phyloP scores from a whole-genome alignment of 2,113 vertebrate species.

The Struthio camelus region DNA sequence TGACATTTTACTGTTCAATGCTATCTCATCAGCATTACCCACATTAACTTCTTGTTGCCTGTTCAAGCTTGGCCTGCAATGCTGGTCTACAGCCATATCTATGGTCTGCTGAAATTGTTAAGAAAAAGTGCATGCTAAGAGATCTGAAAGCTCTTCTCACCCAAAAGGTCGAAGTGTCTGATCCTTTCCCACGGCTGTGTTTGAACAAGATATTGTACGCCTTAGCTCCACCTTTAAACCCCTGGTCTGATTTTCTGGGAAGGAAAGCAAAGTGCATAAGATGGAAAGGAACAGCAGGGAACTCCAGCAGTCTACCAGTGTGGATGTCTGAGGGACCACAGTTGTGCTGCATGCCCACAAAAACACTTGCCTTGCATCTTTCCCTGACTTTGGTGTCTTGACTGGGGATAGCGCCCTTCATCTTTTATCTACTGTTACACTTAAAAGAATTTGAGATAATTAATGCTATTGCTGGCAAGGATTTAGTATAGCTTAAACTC shows the following conservation, averaged over 20 bases:
- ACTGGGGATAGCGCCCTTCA: not conserved
- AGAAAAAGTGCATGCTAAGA: not conserved
- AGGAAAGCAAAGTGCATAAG: not conserved
- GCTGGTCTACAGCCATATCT: not conserved
- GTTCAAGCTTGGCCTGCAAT: not conserved
- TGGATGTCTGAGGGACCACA: rapidly evolving
- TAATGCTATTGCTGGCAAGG: not conserved
- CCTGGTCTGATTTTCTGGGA: not conserved
- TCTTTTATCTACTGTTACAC: not conserved
- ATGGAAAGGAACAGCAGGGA: not conserved
- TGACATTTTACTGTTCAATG: not conserved
- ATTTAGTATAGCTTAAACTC: not conserved
- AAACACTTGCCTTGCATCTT: not conserved
- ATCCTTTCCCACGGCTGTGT: too few species aligned
- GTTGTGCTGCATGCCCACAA: not conserved
- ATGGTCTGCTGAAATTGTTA: not conserved
- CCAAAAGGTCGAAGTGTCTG: not conserved
- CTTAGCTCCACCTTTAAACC: not conserved
- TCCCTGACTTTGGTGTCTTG: not conserved
- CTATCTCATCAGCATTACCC: not conserved
- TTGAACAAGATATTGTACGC: not conserved
- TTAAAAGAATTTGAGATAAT: not conserved
- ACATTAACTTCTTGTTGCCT: not conserved
- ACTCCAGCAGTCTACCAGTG: not conserved
- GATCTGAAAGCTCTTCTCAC: not conserved